Percentiles rank a stretch among this genome's conserved stretches.
These are phyloP conservation scores for Colinus virginianus DNA, from an alignment of 2,113 vertebrate species.

Conservation along the genomic window DNA sequence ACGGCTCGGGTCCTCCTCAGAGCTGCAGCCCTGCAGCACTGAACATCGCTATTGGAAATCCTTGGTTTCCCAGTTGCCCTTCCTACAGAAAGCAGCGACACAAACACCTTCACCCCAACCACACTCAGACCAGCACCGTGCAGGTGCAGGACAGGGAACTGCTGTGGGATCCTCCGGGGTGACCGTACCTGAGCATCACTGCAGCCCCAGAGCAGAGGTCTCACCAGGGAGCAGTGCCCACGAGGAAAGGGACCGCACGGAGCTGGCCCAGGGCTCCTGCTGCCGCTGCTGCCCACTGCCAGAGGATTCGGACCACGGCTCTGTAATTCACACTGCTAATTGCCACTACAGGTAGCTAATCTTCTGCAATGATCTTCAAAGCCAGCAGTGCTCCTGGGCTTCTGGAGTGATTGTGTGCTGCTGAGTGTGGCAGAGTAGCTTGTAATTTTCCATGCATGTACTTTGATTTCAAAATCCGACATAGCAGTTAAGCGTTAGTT, in stretches of 20 bases:
- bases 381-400: not conserved
- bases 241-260: too few species aligned
- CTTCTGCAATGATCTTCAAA: not conserved
- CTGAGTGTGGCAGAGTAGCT: not conserved
- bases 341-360: not conserved
- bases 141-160: too few species aligned
- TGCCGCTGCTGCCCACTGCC: too few species aligned
- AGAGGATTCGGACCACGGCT: not conserved
- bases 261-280: not conserved
- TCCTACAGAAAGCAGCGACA: not conserved
- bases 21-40: not conserved
- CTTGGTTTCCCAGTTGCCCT: not conserved
- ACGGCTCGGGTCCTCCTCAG: accelerated
- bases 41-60: accelerated
- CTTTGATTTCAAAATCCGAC: not conserved
- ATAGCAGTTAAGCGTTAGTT: not conserved
- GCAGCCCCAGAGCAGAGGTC: not conserved
- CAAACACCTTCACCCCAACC: not conserved
- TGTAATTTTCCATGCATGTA: not conserved
- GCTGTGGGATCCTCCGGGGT: too few species aligned
- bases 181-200: not conserved
- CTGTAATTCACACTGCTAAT: not conserved
- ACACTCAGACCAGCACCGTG: not conserved
- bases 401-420: not conserved
- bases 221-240: not conserved